Percentiles rank a stretch among this genome's conserved stretches.
phyloP scores from a whole-genome alignment of 2,888 invertebrate genomes.

The Diadegma fenestrale region DNA sequence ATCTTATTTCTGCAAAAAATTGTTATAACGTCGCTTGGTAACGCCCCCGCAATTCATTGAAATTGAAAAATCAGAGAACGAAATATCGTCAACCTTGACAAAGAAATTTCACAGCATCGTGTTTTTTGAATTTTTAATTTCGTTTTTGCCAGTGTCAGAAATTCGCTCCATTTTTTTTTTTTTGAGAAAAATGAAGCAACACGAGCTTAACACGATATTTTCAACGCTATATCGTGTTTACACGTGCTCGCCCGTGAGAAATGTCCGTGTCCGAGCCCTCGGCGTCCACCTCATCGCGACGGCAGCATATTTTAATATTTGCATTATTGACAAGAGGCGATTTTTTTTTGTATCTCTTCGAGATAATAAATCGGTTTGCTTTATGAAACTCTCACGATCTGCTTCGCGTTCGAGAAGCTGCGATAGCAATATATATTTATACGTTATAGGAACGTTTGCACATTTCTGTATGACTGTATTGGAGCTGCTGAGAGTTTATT shows the following conservation, averaged over 20 bases:
- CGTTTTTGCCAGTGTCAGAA: background rate
- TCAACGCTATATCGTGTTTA: background rate
- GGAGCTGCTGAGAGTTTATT: slow-evolving; percentile 4
- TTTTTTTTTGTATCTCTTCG: slow-evolving; percentile 28
- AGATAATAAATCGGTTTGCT: slow-evolving; percentile 24
- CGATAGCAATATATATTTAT: slow-evolving; percentile 1
- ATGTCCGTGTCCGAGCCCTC: background rate
- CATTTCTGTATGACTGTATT: background rate
- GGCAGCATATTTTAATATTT: slow-evolving; percentile 29
- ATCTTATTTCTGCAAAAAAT: background rate
- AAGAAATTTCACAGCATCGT: background rate
- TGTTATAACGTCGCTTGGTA: background rate
- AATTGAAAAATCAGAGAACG: background rate
- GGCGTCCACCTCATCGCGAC: background rate
- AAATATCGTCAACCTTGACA: background rate
- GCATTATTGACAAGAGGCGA: slow-evolving; percentile 44
- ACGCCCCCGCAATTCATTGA: background rate
- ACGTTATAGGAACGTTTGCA: background rate
- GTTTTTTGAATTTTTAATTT: background rate
- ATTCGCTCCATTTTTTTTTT: background rate
- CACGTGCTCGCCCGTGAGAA: background rate
- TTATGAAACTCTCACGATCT: slow-evolving; percentile 32
- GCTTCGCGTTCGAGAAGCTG: background rate
- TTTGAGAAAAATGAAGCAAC: background rate
- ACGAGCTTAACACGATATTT: background rate